Evolutionary conservation across 2,113 vertebrate species (phyloP).

Genomic region (Electrona antarctica): DNA sequence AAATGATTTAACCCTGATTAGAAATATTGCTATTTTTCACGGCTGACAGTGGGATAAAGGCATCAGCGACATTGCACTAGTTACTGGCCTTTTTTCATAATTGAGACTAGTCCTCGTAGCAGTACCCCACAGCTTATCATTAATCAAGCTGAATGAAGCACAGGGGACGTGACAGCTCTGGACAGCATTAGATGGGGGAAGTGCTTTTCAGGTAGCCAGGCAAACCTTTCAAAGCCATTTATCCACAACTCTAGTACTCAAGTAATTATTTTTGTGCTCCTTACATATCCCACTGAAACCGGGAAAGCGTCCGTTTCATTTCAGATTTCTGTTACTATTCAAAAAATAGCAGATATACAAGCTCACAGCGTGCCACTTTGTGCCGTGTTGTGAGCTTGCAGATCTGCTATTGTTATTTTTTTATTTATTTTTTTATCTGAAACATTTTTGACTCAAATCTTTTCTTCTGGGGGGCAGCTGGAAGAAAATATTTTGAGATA

Average conservation of each 20-base stretch:
- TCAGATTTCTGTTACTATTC: too few species aligned
- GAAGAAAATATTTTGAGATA: too few species aligned
- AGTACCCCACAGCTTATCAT: slow-evolving; percentile 98
- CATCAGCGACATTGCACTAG: slow-evolving; percentile 96
- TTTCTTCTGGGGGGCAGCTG: too few species aligned
- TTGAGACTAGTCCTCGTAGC: slow-evolving; percentile 98
- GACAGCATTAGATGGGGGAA: slow-evolving; percentile 89
- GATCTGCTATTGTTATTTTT: too few species aligned
- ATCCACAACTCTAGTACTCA: slow-evolving; percentile 84
- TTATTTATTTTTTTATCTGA: too few species aligned
- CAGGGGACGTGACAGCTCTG: slow-evolving; percentile 90
- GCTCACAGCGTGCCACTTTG: too few species aligned
- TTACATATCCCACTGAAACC: not conserved
- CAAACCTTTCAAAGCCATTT: slow-evolving; percentile 87
- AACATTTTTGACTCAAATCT: too few species aligned
- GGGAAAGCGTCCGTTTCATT: too few species aligned
- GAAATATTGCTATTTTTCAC: slow-evolving; percentile 98
- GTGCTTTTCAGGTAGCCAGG: slow-evolving; percentile 89
- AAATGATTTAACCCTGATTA: slow-evolving; percentile 96
- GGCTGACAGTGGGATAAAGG: slow-evolving; percentile 95
- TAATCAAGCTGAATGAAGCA: slow-evolving; percentile 95
- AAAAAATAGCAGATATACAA: too few species aligned
- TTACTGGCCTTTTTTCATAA: slow-evolving; percentile 96
- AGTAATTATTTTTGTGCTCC: slow-evolving; percentile 70
- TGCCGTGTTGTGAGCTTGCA: too few species aligned